These are phyloP conservation scores for Cyphotilapia sp. DNA, from an alignment of 2,113 vertebrate genomes.

Conservation along the genomic window DNA sequence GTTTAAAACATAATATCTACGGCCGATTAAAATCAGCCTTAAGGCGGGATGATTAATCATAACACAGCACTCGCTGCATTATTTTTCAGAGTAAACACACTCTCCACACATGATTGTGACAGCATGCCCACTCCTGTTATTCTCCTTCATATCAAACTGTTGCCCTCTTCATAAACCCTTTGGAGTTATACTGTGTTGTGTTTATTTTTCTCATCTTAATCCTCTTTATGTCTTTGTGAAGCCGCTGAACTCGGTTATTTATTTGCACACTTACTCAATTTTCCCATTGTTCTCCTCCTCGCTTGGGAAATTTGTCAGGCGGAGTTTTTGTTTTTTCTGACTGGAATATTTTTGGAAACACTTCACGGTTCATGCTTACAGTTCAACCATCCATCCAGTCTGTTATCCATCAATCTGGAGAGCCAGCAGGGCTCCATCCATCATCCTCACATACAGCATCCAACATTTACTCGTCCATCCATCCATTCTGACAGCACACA, in stretches of 20 bases:
- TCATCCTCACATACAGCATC: not conserved
- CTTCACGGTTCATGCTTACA: not conserved
- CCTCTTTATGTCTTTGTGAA: not conserved
- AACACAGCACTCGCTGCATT: not conserved
- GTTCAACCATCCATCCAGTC: not conserved
- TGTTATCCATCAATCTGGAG: not conserved
- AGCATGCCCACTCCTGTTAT: not conserved
- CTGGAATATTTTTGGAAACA: not conserved
- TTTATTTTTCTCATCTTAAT: not conserved
- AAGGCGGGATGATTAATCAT: constrained; percentile 2
- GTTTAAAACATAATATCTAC: not conserved
- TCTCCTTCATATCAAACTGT: not conserved
- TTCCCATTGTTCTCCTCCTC: not conserved
- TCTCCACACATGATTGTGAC: not conserved
- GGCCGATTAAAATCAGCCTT: not conserved
- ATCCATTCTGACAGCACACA: not conserved
- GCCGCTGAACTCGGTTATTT: accelerated
- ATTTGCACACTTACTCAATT: not conserved
- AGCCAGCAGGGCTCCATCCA: not conserved
- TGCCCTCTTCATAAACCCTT: not conserved
- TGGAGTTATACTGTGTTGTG: not conserved
- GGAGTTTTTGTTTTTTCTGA: not conserved
- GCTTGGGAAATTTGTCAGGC: not conserved
- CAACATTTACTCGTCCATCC: not conserved
- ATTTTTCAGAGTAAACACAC: not conserved